Evolutionary conservation across 1,140 invertebrate genomes (phyloP).

Genomic region (Sitodiplosis mosellana): DNA sequence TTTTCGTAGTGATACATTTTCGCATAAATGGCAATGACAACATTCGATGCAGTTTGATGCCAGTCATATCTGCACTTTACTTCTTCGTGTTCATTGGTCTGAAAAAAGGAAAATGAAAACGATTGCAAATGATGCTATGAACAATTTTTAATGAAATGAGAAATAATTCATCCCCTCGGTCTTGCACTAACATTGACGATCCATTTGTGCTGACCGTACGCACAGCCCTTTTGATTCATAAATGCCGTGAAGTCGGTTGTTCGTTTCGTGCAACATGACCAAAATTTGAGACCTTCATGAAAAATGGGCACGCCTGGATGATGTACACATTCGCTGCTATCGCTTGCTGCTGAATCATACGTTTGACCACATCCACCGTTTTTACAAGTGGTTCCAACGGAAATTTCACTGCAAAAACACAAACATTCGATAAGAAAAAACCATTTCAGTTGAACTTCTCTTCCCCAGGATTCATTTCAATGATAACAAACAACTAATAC

Average conservation of each 20-base stretch:
- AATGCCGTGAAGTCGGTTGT: slow-evolving; percentile 89
- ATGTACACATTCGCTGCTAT: slow-evolving; percentile 50
- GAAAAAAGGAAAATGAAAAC: slow-evolving; percentile 2
- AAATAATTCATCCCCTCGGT: neutral
- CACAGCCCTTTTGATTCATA: slow-evolving; percentile 74
- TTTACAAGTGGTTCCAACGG: slow-evolving; percentile 71
- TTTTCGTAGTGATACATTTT: slow-evolving; percentile 70
- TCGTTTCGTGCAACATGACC: slow-evolving; percentile 87
- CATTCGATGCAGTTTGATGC: slow-evolving; percentile 70
- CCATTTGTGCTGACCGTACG: slow-evolving; percentile 72
- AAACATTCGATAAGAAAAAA: no score
- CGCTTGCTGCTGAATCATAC: slow-evolving; percentile 48
- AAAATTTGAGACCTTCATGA: slow-evolving; percentile 96
- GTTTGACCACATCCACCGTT: slow-evolving; percentile 64
- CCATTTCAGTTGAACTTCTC: no score
- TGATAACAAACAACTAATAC: no score
- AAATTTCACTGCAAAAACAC: slow-evolving; percentile 20
- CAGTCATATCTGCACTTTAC: slow-evolving; percentile 79
- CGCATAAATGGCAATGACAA: slow-evolving; percentile 75
- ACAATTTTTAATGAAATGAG: no score
- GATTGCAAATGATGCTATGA: no score
- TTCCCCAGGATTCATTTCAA: no score
- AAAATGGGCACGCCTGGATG: slow-evolving; percentile 88
- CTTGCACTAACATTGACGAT: slow-evolving; percentile 56
- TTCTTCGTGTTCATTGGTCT: slow-evolving; percentile 11